A percentile compares a stretch with the other conserved stretches of the same genome.
Evolutionary conservation across 2,113 vertebrate genomes (phyloP).

Genomic region (Proterorhinus semilunaris): DNA sequence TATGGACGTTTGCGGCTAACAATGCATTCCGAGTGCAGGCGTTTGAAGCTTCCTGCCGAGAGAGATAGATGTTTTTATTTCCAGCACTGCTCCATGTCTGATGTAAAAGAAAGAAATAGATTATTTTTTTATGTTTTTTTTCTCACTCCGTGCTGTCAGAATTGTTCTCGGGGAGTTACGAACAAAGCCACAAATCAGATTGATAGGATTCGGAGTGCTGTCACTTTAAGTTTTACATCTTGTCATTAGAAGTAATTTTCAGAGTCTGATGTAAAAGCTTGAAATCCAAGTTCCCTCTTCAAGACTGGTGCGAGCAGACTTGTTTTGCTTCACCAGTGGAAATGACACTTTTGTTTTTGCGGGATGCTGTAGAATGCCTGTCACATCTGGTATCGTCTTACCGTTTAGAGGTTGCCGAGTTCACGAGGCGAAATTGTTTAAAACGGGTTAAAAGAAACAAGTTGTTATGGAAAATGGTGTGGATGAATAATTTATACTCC

Average conservation of each 20-base stretch:
- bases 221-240: slow-evolving; percentile 32
- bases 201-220: slow-evolving; percentile 37
- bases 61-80: slow-evolving; percentile 37
- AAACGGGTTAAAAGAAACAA: background rate
- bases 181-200: slow-evolving; percentile 18
- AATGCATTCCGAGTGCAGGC: slow-evolving; percentile 17
- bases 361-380: slow-evolving; percentile 18
- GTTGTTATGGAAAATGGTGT: background rate
- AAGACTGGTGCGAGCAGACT: slow-evolving; percentile 2
- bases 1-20: slow-evolving; percentile 9
- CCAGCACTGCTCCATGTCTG: slow-evolving; percentile 33
- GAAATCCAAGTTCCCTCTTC: slow-evolving; percentile 42
- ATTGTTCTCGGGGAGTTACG: slow-evolving; percentile 28
- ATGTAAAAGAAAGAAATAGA: slow-evolving; percentile 53
- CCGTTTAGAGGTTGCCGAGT: slow-evolving; percentile 22
- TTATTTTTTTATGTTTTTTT: slow-evolving; percentile 13
- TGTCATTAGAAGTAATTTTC: slow-evolving; percentile 44
- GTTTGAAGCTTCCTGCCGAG: slow-evolving; percentile 40
- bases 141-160: slow-evolving; percentile 13
- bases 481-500: slow-evolving; percentile 1
- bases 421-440: slow-evolving; percentile 8
- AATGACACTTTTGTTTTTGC: slow-evolving; percentile 21
- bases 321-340: slow-evolving; percentile 30
- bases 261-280: slow-evolving; percentile 50
- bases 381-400: slow-evolving; percentile 12